Conservation (phyloP, 2,888 invertebrate species). For the Metellina segmentata region DNA sequence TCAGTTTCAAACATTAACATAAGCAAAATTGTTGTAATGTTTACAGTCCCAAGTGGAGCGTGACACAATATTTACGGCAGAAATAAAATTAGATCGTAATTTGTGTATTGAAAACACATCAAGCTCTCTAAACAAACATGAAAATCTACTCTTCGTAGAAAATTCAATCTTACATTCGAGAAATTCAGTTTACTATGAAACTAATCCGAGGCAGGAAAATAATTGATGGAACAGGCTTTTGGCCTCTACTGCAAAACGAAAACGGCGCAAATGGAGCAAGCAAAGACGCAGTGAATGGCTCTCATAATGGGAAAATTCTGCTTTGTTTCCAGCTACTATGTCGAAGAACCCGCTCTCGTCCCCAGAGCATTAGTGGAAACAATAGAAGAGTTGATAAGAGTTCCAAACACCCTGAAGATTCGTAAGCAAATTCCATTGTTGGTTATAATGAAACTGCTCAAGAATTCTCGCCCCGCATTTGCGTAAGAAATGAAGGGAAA, state of each 20-base stretch:
- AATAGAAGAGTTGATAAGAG: slow-evolving; percentile 19
- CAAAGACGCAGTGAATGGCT: not conserved
- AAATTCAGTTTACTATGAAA: not conserved
- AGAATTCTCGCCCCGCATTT: slow-evolving; percentile 1
- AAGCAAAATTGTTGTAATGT: too few species aligned
- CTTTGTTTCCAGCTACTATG: not conserved
- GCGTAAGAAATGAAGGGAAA: slow-evolving; percentile 18
- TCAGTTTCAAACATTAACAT: too few species aligned
- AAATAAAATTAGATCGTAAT: too few species aligned
- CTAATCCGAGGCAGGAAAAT: not conserved
- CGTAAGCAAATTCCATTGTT: slow-evolving; percentile 21
- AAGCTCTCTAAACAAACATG: too few species aligned
- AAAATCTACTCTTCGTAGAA: not conserved
- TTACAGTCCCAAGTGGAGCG: too few species aligned
- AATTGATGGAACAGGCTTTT: not conserved
- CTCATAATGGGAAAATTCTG: not conserved
- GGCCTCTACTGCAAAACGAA: slow-evolving; percentile 5
- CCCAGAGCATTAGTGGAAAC: not conserved
- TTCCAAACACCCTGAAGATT: not conserved
- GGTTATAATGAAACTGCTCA: not conserved
- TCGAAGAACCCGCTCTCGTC: not conserved
- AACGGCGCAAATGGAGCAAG: not conserved
- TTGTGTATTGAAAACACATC: too few species aligned
- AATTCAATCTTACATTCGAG: not conserved
- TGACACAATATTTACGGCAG: too few species aligned